Evolutionary conservation across 2,797 vertebrate species (phyloP), one percentile per base, ranked within the genome.

Genomic region (Gobionotothen gibberifrons): DNA sequence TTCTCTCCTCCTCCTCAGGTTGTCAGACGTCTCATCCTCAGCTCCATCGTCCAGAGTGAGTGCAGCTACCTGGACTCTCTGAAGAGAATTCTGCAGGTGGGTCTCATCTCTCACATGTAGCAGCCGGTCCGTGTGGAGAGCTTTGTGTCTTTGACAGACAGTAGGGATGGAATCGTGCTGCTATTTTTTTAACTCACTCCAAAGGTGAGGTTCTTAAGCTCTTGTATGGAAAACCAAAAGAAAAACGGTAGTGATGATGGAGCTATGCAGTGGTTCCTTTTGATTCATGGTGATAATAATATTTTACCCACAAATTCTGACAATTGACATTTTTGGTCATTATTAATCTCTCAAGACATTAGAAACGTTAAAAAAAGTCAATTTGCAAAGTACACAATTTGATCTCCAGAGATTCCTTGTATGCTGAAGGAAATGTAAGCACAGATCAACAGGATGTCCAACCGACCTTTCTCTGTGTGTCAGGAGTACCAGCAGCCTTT

Each of bases 31-130:
- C 96, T 97, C 84, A 96, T 97, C 81, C 91, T 95, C 63, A 91
- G 93, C 73, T 98, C 96, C 79, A 97, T 98, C 0, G 93, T 98
- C 60, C 97, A 98, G 87, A 97, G 97, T 0, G 96, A 98, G 83
- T 82, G 93, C 69, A 96, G 95, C 85, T 97, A 98, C 13, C 92
- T 97, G 84, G 95, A 96, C 43, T 97, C 97, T 10, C 85, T 98
- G 48, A 94, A 92, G 79, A 91, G 96, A 36, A 95, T 98, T 74
- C 89, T 97, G 53, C 96, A 96, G 95, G 96, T 97, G 60, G 44
- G 90, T 48, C 79, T 93, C 94, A 87, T 2, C n/a, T 36, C 19
- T 4, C 96, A 32, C 19, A 19, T 57, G 26, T 57, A 36, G 44
- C 39, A 14, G 26, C 3, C 3, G 2, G 29, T 48, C 39, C 16